Base-by-base conservation (phyloP, 2,113 vertebrate species). In the Corythornis madagascariensis region DNA sequence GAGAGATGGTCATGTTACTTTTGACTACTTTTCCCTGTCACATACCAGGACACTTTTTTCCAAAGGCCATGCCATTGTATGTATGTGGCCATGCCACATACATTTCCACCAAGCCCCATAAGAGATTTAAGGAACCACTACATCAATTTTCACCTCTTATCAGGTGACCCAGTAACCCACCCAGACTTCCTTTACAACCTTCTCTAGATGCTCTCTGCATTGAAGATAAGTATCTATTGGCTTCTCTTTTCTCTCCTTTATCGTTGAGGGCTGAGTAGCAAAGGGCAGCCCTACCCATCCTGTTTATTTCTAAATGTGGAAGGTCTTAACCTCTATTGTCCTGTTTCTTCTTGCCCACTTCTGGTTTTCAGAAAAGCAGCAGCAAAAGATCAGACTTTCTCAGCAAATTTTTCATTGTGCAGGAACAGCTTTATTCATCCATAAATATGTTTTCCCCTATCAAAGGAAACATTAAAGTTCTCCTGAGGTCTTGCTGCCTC, bases 221-320 rank as follows among this genome's bases (percentile, higher is more conserved):
- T 75, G 65, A 75, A 88, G 88, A 92, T 72, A 55, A 4, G 22
- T 38, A 92, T 94, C 94, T 94, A 3, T 56, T 6, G 3, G 28
- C 42, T 76, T 40, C 20, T 73, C 60, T 81, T 50, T 65, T 72
- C 50, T 79, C 25, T 87, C n/a, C 45, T 25, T 83, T 78, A 70
- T 60, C 33, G 59, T 59, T 38, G 29, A 52, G 8, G 8, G 1
- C 9, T 17, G 63, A 20, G 47, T 78, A 69, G 77, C 83, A 92
- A 81, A 79, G 60, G 50, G 56, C 70, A 94, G 72, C 87, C 89
- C 87, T 92, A 48, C 84, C 89, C 91, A 93, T 96, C 89, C 92
- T 94, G 81, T 95, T 96, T 96, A 79, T 92, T 70, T 94, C 38
- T 80, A 87, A 76, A 66, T 24, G 20, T 66, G 64, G 33, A 56